A percentile compares a stretch with the other conserved stretches of the same genome.
phyloP scores from a whole-genome alignment of 2,797 vertebrate species.

The Danionella dracula region DNA sequence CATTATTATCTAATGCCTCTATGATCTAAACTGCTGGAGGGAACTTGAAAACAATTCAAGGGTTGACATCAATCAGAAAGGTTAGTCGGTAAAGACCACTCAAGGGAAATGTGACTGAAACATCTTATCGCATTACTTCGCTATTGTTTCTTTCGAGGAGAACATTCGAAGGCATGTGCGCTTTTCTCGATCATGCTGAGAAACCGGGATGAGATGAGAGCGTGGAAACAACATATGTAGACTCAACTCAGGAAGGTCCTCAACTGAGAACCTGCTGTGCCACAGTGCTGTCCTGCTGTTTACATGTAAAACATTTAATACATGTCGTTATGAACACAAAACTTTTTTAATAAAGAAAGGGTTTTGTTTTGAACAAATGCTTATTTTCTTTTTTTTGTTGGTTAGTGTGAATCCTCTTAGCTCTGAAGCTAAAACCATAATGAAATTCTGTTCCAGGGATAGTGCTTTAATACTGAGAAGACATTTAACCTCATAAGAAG shows the following conservation, averaged over 20 bases:
- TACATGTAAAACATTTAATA: no score
- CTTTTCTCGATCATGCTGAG: background rate
- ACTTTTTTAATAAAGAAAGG: no score
- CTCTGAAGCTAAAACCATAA: no score
- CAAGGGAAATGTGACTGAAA: background rate
- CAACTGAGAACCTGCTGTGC: no score
- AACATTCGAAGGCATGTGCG: background rate
- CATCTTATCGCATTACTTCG: background rate
- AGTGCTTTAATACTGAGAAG: conserved; percentile 8
- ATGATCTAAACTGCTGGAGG: conserved; percentile 6
- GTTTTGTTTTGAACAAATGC: no score
- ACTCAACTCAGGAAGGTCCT: no score
- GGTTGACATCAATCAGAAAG: conserved; percentile 2
- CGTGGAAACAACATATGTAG: no score
- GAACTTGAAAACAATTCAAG: conserved; percentile 17
- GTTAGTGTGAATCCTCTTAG: no score
- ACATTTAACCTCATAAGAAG: conserved; percentile 24
- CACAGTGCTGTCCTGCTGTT: no score
- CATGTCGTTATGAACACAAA: no score
- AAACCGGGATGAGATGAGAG: background rate
- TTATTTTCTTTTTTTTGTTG: no score
- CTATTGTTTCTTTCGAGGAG: background rate
- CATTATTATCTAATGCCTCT: background rate
- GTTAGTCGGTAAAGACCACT: background rate
- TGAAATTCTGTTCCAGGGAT: background rate